A percentile compares a stretch with the other conserved stretches of the same genome.
phyloP scores from a whole-genome alignment of 2,113 vertebrate genomes.

The Herpetotheres cachinnans region DNA sequence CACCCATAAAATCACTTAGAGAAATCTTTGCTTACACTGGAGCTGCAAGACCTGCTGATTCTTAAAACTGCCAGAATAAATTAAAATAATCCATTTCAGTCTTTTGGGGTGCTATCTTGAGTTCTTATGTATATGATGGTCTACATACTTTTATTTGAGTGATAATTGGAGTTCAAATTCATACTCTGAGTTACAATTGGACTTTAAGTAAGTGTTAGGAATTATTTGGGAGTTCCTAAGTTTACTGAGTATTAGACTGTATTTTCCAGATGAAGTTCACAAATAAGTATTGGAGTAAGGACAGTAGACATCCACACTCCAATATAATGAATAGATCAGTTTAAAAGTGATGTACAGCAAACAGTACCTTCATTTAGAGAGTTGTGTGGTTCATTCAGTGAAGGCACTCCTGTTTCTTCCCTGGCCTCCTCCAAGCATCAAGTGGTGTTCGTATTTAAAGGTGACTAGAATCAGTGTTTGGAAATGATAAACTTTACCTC shows the following conservation, averaged over 20 bases:
- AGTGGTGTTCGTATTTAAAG: not conserved
- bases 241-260: not conserved
- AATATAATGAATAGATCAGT: not conserved
- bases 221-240: not conserved
- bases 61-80: not conserved
- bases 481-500: not conserved
- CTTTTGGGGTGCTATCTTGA: not conserved
- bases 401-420: not conserved
- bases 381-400: rapidly evolving
- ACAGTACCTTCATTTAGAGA: not conserved
- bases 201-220: not conserved
- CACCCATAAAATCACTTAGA: not conserved
- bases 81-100: not conserved
- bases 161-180: not conserved
- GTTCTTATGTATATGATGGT: not conserved
- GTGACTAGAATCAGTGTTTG: not conserved
- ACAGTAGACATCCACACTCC: not conserved
- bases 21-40: not conserved
- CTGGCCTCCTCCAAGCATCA: not conserved
- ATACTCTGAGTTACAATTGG: not conserved
- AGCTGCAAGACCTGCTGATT: not conserved
- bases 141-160: not conserved
- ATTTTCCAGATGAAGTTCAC: not conserved
- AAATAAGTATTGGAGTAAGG: not conserved
- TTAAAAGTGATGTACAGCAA: not conserved